phyloP scores from a whole-genome alignment of 2,888 invertebrate genomes.

The Meteorus colon region DNA sequence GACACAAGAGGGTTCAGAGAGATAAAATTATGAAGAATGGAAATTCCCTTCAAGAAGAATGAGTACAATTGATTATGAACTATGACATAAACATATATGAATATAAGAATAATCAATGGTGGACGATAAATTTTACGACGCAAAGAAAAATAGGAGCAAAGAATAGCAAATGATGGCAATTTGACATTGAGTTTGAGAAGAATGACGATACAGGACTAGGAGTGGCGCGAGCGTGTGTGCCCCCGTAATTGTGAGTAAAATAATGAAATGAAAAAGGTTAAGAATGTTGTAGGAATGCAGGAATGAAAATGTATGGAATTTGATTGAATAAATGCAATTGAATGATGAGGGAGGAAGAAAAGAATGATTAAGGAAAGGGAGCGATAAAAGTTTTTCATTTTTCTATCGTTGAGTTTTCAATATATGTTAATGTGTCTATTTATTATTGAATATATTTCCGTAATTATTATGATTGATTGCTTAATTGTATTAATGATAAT shows the following conservation, averaged over 20 bases:
- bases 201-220: conserved; percentile 44
- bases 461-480: conserved; percentile 48
- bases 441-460: conserved; percentile 58
- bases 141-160: conserved; percentile 11
- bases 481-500: conserved; percentile 49
- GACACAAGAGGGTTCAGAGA: background rate
- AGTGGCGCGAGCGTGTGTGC: conserved; percentile 53
- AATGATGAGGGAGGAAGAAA: background rate
- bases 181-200: background rate
- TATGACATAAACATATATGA: background rate
- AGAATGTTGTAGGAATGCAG: conserved; percentile 16
- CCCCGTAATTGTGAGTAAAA: conserved; percentile 39
- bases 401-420: conserved; percentile 68
- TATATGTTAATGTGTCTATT: conserved; percentile 64
- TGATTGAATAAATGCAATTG: conserved; percentile 43
- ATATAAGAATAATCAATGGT: background rate
- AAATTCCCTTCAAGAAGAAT: background rate
- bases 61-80: conserved; percentile 3
- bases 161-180: background rate
- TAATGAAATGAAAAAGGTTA: conserved; percentile 26
- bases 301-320: conserved; percentile 24
- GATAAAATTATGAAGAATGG: background rate
- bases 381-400: conserved; percentile 47
- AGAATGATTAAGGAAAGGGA: conserved; percentile 37
- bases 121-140: background rate